Evolutionary conservation across 1,140 invertebrate genomes (phyloP), one percentile per base, ranked within the genome.

Genomic region (Drosophila virilis): DNA sequence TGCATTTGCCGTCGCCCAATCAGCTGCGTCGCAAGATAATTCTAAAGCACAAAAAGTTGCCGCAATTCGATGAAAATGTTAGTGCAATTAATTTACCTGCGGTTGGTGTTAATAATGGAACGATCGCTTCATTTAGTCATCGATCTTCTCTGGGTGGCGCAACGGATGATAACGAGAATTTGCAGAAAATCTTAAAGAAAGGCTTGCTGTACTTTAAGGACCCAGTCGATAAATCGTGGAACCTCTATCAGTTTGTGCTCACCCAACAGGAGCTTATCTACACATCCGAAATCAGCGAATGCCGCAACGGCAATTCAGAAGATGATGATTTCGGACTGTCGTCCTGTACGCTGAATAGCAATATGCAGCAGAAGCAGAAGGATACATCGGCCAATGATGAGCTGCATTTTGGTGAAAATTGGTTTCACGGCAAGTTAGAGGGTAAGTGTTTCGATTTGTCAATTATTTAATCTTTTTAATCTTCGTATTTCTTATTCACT

Each of bases 221-320:
- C 94, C 95, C 95, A 0, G 94, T 97, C 0, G 97, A 98, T 77
- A 95, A 96, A 91, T 95, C 96, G 72, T 99, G 98, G 98, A 96
- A 97, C 91, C 96, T 97, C 0, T 98, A 99, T 93, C 98, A 98
- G 90, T 99, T 99, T 92, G 97, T 98, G n/a, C 92, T 99, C 9
- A 98, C 97, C 0, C 94, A 97, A 59, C 96, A 95, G 77, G 97
- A 98, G 92, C 93, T 99, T 32, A 97, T 96, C 85, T 99, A 98
- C 91, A 97, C 85, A 0, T 92, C 90, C 0, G 89, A 91, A 15
- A 86, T 80, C n/a, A 91, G 76, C n/a, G 91, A 92, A 17, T 72
- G 70, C 6, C 81, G 85, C 17, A 94, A 94, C 15, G 96, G 96
- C 46, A 93, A 93, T 7, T 93, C 95, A 2, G 94, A 93, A 51